Percentiles rank a stretch among this genome's conserved stretches.
Evolutionary conservation across 2,888 invertebrate genomes (phyloP).

Genomic region (Habrosyne pyritoides): DNA sequence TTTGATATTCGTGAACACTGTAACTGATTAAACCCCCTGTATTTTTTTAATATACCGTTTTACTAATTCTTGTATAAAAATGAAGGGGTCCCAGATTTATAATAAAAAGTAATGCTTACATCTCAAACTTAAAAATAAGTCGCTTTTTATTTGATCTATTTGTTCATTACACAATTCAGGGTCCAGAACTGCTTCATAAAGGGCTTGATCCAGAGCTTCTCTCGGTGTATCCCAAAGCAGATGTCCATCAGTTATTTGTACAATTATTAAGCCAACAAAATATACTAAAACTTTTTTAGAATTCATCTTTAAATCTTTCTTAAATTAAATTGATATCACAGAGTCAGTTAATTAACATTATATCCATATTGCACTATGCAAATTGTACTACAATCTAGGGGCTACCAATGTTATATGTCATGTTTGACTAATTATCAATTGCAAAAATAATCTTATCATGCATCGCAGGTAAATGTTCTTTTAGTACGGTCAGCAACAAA

Average conservation of each 20-base stretch:
- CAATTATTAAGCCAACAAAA: background rate
- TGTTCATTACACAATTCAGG: slow-evolving; percentile 56
- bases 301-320: background rate
- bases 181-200: slow-evolving; percentile 60
- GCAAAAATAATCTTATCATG: background rate
- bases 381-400: too few relatives aligned
- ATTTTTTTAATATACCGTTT: too few relatives aligned
- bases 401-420: too few relatives aligned
- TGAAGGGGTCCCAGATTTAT: too few relatives aligned
- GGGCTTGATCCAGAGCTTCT: slow-evolving; percentile 50
- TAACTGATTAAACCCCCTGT: too few relatives aligned
- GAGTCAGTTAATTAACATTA: background rate
- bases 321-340: background rate
- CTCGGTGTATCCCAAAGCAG: slow-evolving; percentile 35
- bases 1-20: too few relatives aligned
- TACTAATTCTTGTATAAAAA: too few relatives aligned
- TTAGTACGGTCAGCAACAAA: too few relatives aligned
- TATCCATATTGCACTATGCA: too few relatives aligned
- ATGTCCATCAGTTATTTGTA: slow-evolving; percentile 20
- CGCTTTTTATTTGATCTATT: slow-evolving; percentile 45
- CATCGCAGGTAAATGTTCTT: background rate
- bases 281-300: background rate
- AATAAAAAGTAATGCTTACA: slow-evolving; percentile 51
- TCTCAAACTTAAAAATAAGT: slow-evolving; percentile 36
- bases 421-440: background rate